These are phyloP conservation scores for Pangasianodon hypophthalmus DNA, from an alignment of 2,113 vertebrate genomes.

Conservation along the genomic window DNA sequence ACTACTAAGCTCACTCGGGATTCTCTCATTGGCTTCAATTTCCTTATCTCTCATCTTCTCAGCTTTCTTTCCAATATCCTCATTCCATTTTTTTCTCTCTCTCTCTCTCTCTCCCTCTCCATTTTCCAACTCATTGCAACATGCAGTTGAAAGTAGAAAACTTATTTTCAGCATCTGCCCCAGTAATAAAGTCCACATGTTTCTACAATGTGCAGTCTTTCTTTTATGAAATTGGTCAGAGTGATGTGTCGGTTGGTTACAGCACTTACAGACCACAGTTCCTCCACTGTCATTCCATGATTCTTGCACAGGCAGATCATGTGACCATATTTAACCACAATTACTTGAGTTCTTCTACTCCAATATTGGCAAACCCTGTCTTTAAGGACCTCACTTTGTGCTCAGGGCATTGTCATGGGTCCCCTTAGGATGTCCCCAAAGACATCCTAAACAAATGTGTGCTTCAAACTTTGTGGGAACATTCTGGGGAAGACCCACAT, in stretches of 20 bases:
- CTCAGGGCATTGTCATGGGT: neutral
- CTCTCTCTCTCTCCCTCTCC: neutral
- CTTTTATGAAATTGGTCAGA: conserved; percentile 59
- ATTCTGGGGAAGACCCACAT: neutral
- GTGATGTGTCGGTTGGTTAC: conserved; percentile 45
- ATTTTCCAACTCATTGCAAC: conserved; percentile 56
- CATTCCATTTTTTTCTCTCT: conserved; percentile 27
- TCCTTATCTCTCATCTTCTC: conserved; percentile 70
- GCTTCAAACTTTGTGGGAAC: neutral
- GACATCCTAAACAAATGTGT: neutral
- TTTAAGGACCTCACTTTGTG: neutral
- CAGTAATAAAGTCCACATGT: conserved; percentile 71
- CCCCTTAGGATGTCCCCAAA: no score
- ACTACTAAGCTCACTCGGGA: conserved; percentile 50
- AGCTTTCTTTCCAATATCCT: conserved; percentile 71
- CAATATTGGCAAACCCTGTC: neutral
- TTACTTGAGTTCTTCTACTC: neutral
- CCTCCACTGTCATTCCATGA: conserved; percentile 10
- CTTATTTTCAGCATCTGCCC: conserved; percentile 60
- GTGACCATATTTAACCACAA: conserved; percentile 19
- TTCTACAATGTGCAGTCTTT: conserved; percentile 52
- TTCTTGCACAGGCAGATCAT: conserved; percentile 37
- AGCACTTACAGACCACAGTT: conserved; percentile 41
- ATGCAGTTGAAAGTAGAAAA: conserved; percentile 60
- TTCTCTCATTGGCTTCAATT: conserved; percentile 65